Evolutionary conservation across 2,888 invertebrate genomes (phyloP).

Genomic region (Caenorhabditis sp.): DNA sequence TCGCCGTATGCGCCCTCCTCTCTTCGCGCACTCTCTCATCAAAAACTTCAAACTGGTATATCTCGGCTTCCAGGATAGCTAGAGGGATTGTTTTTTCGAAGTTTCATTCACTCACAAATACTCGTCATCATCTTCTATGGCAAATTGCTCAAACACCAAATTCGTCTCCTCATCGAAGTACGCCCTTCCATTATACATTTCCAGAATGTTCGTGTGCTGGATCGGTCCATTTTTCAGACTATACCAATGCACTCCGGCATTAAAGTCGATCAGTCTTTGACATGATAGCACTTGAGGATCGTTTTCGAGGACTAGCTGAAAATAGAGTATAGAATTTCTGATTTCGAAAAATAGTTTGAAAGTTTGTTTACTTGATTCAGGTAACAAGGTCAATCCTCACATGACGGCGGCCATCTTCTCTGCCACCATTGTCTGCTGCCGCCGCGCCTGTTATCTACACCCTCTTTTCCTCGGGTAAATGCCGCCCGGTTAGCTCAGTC

Average conservation of each 20-base stretch:
- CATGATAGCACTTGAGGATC: constrained; percentile 69
- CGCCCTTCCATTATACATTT: constrained; percentile 32
- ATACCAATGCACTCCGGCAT: constrained; percentile 70
- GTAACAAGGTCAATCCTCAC: too few relatives aligned
- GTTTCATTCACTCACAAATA: constrained; percentile 52
- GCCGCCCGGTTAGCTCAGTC: constrained; percentile 82
- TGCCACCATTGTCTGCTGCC: too few relatives aligned
- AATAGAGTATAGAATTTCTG: too few relatives aligned
- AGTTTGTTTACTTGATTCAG: too few relatives aligned
- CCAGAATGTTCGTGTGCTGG: constrained; percentile 36
- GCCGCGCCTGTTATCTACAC: background rate
- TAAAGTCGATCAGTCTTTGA: constrained; percentile 58
- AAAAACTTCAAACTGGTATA: background rate
- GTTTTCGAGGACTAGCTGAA: constrained; percentile 55
- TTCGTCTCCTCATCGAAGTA: constrained; percentile 63
- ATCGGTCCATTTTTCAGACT: constrained; percentile 48
- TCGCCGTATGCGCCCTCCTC: background rate
- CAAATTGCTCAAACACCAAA: constrained; percentile 50
- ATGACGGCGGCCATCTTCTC: too few relatives aligned
- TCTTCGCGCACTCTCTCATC: background rate
- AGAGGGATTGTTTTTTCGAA: background rate
- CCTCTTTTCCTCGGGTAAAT: background rate
- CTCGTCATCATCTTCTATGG: constrained; percentile 62
- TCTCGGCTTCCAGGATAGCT: background rate
- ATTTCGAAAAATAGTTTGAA: too few relatives aligned